Conservation (phyloP, 2,113 vertebrate species). For the Pardalotus punctatus region DNA sequence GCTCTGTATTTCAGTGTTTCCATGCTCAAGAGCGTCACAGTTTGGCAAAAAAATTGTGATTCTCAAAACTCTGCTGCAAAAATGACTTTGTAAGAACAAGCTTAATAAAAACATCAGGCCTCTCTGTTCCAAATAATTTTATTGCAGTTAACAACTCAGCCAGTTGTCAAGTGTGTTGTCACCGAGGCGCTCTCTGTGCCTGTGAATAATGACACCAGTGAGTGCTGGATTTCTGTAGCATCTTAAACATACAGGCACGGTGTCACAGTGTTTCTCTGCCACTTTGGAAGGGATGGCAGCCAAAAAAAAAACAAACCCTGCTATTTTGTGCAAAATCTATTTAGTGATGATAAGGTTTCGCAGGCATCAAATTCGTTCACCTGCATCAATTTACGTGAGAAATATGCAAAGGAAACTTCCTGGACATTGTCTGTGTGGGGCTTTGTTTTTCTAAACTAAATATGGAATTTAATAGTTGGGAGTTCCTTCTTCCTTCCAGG, state of each 20-base stretch:
- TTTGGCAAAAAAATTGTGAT: background rate
- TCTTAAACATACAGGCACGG: background rate
- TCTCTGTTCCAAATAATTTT: constrained; percentile 1
- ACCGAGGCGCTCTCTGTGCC: background rate
- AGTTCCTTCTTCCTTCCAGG: background rate
- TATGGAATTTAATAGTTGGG: background rate
- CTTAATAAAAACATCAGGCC: constrained; percentile 20
- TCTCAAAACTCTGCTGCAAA: background rate
- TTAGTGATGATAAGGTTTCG: background rate
- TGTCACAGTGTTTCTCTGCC: background rate
- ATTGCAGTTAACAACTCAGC: constrained; percentile 21
- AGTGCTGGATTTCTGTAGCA: background rate
- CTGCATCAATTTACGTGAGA: background rate
- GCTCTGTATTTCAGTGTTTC: background rate
- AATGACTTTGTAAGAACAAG: background rate
- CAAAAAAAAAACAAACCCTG: background rate
- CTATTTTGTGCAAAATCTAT: background rate
- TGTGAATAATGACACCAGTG: background rate
- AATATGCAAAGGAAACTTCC: background rate
- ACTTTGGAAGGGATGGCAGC: background rate
- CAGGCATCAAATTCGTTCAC: background rate
- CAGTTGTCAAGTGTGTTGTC: background rate
- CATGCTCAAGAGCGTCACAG: background rate
- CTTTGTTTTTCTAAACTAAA: background rate
- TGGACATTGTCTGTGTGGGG: background rate